Percentiles rank a stretch among this genome's conserved stretches.
Evolutionary conservation across 2,113 vertebrate genomes (phyloP).

Genomic region (Ictalurus furcatus): DNA sequence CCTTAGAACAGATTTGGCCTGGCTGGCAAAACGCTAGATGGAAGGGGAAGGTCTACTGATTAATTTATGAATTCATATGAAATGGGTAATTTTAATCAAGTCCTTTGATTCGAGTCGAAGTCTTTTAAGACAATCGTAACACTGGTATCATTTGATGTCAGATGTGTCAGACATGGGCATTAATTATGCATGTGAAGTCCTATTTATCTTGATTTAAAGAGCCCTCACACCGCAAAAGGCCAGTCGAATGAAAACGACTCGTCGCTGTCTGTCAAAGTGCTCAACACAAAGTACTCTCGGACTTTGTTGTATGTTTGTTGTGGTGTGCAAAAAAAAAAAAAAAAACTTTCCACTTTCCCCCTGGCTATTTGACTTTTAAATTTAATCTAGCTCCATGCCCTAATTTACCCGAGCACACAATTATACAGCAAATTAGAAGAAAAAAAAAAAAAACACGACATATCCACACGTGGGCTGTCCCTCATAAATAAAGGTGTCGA

Average conservation of each 20-base stretch:
- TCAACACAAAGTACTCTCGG: background rate
- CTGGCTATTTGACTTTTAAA: conserved; percentile 87
- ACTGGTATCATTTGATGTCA: conserved; percentile 12
- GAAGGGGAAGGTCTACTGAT: conserved; percentile 26
- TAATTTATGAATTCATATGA: conserved; percentile 34
- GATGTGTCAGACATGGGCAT: conserved; percentile 1
- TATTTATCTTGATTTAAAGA: conserved; percentile 49
- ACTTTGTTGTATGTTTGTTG: conserved; percentile 22
- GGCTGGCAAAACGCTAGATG: background rate
- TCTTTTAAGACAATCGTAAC: conserved; percentile 30
- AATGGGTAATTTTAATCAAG: conserved; percentile 36
- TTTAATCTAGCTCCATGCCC: conserved; percentile 83
- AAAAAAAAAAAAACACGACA: conserved; percentile 67
- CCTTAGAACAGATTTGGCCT: conserved; percentile 11
- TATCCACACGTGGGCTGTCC: conserved; percentile 86
- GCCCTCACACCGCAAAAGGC: conserved; percentile 17
- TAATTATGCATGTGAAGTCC: conserved; percentile 29
- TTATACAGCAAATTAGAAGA: conserved; percentile 89
- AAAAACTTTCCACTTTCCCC: conserved; percentile 31
- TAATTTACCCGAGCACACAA: conserved; percentile 85
- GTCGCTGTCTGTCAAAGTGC: conserved; percentile 60
- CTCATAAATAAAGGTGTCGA: conserved; percentile 88
- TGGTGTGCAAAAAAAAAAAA: conserved; percentile 31
- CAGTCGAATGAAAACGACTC: conserved; percentile 59
- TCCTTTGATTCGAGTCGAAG: conserved; percentile 19